Conservation (phyloP, 2,797 vertebrate genomes). For the Antrozous pallidus region DNA sequence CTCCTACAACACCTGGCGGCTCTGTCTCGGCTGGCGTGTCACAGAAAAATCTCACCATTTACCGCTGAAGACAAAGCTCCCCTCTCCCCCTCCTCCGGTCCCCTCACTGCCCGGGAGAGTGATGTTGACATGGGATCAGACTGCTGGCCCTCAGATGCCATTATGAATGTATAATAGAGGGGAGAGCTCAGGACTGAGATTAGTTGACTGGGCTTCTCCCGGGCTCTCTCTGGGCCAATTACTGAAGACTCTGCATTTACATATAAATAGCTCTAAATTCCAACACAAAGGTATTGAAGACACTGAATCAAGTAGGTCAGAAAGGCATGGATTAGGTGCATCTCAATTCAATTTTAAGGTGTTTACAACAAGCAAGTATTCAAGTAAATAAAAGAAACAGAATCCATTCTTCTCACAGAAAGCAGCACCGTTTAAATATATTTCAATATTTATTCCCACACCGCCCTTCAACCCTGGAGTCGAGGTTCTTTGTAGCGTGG, state of each 20-base stretch:
- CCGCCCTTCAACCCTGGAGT: constrained; percentile 17
- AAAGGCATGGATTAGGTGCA: constrained; percentile 69
- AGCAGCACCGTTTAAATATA: constrained; percentile 51
- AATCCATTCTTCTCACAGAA: constrained; percentile 55
- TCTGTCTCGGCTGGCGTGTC: constrained; percentile 42
- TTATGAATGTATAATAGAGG: constrained; percentile 70
- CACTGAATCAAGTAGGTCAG: constrained; percentile 71
- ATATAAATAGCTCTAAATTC: constrained; percentile 82
- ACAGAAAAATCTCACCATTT: constrained; percentile 71
- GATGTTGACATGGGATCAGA: constrained; percentile 77
- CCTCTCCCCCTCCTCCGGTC: constrained; percentile 45
- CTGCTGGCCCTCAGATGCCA: constrained; percentile 73
- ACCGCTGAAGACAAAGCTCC: constrained; percentile 77
- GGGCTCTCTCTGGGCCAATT: constrained; percentile 74
- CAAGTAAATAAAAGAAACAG: constrained; percentile 65
- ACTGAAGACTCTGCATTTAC: constrained; percentile 79
- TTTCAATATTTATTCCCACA: constrained; percentile 53
- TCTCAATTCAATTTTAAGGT: constrained; percentile 75
- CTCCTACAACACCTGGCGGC: constrained; percentile 64
- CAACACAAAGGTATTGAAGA: constrained; percentile 73
- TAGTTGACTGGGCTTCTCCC: constrained; percentile 73
- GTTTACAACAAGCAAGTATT: constrained; percentile 63
- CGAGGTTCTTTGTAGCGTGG: not conserved
- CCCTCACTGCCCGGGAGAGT: constrained; percentile 68
- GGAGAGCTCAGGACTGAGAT: constrained; percentile 67